Percentiles rank a stretch among this genome's conserved stretches.
These are phyloP conservation scores for Ophraella communa DNA, from an alignment of 2,888 invertebrate genomes.

Conservation along the genomic window DNA sequence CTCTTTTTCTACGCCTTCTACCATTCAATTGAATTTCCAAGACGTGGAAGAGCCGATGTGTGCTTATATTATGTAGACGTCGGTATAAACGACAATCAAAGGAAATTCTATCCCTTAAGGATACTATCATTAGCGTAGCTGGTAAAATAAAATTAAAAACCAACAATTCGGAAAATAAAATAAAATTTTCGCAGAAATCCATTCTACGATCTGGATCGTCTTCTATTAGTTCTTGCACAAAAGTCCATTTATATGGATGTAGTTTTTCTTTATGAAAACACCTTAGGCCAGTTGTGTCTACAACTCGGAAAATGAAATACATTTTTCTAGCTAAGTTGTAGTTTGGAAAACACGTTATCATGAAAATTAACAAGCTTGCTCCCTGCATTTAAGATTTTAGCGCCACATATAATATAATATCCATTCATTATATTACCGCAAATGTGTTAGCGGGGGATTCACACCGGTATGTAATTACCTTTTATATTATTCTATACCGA, in stretches of 20 bases:
- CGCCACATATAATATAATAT: slow-evolving; percentile 15
- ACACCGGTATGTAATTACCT: slow-evolving; percentile 32
- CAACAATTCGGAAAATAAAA: background rate
- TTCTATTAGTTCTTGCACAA: no score
- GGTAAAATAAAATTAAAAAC: no score
- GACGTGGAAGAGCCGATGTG: slow-evolving; percentile 6
- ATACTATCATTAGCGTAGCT: background rate
- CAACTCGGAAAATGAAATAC: background rate
- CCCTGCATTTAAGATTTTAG: slow-evolving; percentile 2
- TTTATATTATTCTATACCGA: slow-evolving; percentile 16
- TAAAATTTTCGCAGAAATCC: no score
- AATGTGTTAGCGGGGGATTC: slow-evolving; percentile 21
- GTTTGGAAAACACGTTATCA: background rate
- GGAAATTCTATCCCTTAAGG: background rate
- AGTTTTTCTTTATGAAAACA: no score
- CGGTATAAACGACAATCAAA: slow-evolving; percentile 14
- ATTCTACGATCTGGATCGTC: no score
- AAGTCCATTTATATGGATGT: no score
- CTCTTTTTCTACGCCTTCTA: slow-evolving; percentile 25
- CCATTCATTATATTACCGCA: slow-evolving; percentile 27
- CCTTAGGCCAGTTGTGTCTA: no score
- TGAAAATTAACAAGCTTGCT: background rate
- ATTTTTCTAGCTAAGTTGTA: background rate
- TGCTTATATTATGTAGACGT: background rate
- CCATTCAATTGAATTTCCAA: slow-evolving; percentile 11